Conservation (phyloP, 2,113 vertebrate species). For the Sinosuthora webbiana region DNA sequence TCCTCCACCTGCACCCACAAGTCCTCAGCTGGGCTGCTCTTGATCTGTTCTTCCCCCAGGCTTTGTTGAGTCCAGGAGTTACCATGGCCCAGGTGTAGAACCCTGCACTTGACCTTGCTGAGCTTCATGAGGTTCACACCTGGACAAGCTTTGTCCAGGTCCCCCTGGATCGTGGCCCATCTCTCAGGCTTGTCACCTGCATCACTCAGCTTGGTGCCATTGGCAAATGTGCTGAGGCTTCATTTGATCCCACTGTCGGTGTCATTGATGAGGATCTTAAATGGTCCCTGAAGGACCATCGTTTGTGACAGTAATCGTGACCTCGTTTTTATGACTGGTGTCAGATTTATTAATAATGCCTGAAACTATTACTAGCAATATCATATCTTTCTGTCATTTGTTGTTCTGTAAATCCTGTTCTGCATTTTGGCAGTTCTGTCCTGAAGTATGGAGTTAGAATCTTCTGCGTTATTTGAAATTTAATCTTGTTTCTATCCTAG, state of each 20-base stretch:
- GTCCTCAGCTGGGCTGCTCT: fast-evolving
- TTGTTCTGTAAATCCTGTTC: neutral
- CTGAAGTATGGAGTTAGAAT: neutral
- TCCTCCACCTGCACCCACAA: neutral
- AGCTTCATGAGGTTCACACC: neutral
- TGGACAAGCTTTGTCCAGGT: neutral
- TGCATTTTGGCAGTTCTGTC: neutral
- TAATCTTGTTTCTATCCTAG: neutral
- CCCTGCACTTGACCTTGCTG: neutral
- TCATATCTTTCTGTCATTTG: neutral
- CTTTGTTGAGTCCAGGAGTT: too few species aligned
- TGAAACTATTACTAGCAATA: neutral
- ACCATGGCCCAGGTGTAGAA: fast-evolving
- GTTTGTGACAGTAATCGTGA: neutral
- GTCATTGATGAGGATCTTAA: neutral
- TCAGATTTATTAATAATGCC: neutral
- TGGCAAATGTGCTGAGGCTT: neutral
- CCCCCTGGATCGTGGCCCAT: neutral
- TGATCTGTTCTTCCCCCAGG: too few species aligned
- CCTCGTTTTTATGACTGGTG: neutral
- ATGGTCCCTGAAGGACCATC: neutral
- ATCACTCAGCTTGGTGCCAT: neutral
- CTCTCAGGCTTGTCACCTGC: neutral
- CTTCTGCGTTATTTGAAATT: neutral
- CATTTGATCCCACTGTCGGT: fast-evolving